Conservation (phyloP, 2,797 vertebrate genomes). For the Leontocebus nigricollis region DNA sequence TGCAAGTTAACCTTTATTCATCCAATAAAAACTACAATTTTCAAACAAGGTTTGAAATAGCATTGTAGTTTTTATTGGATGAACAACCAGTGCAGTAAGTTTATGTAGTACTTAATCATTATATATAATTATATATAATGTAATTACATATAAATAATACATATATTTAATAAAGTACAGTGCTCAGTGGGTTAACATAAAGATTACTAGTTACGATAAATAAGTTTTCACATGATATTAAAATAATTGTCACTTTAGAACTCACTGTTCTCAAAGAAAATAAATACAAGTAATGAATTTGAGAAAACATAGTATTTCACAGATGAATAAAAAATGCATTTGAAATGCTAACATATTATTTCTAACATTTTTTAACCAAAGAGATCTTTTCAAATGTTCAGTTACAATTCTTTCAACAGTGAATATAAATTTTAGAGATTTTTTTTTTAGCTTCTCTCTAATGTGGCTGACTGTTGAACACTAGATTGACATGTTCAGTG, state of each 20-base stretch:
- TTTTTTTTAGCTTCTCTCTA: conserved; percentile 15
- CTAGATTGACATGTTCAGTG: background rate
- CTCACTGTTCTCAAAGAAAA: background rate
- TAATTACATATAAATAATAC: background rate
- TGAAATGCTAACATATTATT: conserved; percentile 48
- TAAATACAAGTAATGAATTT: conserved; percentile 5
- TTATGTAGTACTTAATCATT: background rate
- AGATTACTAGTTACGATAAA: background rate
- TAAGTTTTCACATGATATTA: background rate
- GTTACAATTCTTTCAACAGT: background rate
- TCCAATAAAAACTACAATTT: background rate
- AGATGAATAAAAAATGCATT: conserved; percentile 26
- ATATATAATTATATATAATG: background rate
- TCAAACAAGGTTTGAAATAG: background rate
- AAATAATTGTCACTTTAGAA: conserved; percentile 22
- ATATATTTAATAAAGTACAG: background rate
- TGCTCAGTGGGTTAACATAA: background rate
- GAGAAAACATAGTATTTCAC: background rate
- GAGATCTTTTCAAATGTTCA: background rate
- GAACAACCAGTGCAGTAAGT: background rate
- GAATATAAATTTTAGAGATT: conserved; percentile 9
- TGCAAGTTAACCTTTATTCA: background rate
- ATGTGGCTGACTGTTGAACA: conserved; percentile 32
- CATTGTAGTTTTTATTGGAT: background rate
- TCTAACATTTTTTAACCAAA: conserved; percentile 34